Base-by-base conservation (phyloP, 2,113 vertebrate species). In the Eudyptes chrysolophus region DNA sequence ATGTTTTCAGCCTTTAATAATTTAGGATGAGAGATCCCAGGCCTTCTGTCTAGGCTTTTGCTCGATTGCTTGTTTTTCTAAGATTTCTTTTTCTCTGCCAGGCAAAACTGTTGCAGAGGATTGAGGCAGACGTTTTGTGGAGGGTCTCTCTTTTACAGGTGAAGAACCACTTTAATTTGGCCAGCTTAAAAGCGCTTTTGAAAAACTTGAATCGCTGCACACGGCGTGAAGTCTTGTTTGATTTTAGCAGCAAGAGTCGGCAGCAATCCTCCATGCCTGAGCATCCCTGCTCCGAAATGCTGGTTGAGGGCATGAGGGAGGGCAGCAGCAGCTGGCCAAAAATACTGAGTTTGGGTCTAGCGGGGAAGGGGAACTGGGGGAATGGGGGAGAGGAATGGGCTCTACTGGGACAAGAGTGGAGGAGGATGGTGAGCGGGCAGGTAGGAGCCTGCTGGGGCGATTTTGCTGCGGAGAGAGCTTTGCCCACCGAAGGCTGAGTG, bases 1-100 rank as follows among this genome's bases (percentile, higher is more conserved):
- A 25, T 91, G 84, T 92, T 92, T 83, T 80, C 81, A 92, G 61
- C 38, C 58, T 94, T 95, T 69, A 87, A 90, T 91, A 72, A 89
- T 92, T 86, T 10, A 88, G 42, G 24, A 49, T 2, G 22, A 74
- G 92, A 87, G 52, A 83, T 86, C 78, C 62, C 91, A 93, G 38
- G 60, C 78, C 62, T 94, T 77, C 71, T 80, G 40, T 85, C 44
- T 51, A 1, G 4, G 62, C n/a, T 92, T 83, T 93, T 82, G 52
- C 34, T 94, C 16, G 11, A 65, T 46, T 36, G 52, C 77, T 94
- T 94, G 44, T 87, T 95, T 95, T 92, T 32, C 14, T 70, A 46
- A 85, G 68, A 87, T 84, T 94, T 92, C 77, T 58, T 76, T 72
- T 69, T 84, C 17, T 69, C 61, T 82, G 32, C 24, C 16, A 80